Percentiles rank a stretch among this genome's conserved stretches.
Evolutionary conservation across 2,888 invertebrate species (phyloP).

Genomic region (Leptopilina myrica): DNA sequence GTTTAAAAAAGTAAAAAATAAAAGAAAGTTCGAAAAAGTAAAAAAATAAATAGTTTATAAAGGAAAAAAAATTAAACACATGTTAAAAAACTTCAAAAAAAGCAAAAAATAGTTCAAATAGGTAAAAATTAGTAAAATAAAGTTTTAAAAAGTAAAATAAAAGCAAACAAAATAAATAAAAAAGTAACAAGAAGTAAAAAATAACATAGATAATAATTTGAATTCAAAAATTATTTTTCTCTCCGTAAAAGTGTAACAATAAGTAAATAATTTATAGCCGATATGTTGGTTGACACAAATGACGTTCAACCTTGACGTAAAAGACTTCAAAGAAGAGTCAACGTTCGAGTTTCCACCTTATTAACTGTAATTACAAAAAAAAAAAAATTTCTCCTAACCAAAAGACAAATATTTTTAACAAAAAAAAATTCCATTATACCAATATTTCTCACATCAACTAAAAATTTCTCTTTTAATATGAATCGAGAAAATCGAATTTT

Average conservation of each 20-base stretch:
- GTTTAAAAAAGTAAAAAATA: no score
- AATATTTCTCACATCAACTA: background rate
- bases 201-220: no score
- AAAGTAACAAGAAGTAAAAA: no score
- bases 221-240: background rate
- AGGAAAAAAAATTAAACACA: no score
- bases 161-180: no score
- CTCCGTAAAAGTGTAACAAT: background rate
- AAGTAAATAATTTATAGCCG: background rate
- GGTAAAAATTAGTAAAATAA: no score
- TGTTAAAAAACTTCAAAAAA: no score
- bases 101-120: no score
- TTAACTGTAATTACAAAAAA: background rate
- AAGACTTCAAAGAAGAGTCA: background rate
- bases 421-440: background rate
- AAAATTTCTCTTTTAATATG: slow-evolving; percentile 15
- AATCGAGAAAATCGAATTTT: background rate
- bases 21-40: no score
- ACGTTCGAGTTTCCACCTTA: slow-evolving; percentile 18
- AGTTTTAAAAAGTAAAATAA: no score
- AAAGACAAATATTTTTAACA: background rate
- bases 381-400: background rate
- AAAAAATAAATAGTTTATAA: no score
- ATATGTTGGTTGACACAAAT: background rate
- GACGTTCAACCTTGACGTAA: background rate